Evolutionary conservation across 2,888 invertebrate genomes (phyloP).

Genomic region (Acronicta psi): DNA sequence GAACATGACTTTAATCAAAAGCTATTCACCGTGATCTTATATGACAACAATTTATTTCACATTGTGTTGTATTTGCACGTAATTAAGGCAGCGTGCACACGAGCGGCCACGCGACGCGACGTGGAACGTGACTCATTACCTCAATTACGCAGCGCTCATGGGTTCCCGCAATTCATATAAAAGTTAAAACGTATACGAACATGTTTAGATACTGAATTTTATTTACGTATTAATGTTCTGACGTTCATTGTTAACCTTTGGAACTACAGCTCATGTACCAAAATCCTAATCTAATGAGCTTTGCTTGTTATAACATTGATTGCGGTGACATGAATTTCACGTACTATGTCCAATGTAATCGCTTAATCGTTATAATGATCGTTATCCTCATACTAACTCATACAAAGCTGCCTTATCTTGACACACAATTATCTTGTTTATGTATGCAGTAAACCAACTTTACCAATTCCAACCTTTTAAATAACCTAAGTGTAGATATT

Average conservation of each 20-base stretch:
- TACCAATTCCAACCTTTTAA: constrained; percentile 1
- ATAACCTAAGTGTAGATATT: background rate
- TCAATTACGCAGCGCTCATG: constrained; percentile 63
- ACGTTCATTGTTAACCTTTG: constrained; percentile 10
- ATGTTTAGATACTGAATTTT: constrained; percentile 30
- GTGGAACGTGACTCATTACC: constrained; percentile 71
- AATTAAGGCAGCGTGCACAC: constrained; percentile 61
- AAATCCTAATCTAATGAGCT: constrained; percentile 17
- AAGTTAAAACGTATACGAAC: constrained; percentile 45
- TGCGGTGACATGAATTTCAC: constrained; percentile 25
- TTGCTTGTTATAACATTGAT: constrained; percentile 18
- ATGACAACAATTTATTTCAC: constrained; percentile 60
- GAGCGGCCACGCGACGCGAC: constrained; percentile 32
- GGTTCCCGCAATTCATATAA: constrained; percentile 52
- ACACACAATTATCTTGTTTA: constrained; percentile 33
- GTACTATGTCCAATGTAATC: constrained; percentile 12
- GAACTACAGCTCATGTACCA: constrained; percentile 7
- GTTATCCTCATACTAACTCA: constrained; percentile 31
- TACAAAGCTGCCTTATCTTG: constrained; percentile 32
- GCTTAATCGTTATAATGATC: constrained; percentile 30
- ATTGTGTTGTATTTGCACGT: constrained; percentile 62
- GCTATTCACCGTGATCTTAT: constrained; percentile 46
- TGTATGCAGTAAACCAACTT: too few species aligned
- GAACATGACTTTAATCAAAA: constrained; percentile 31
- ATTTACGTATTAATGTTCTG: constrained; percentile 21